Evolutionary conservation across 2,113 vertebrate genomes (phyloP).

Genomic region (Athene noctua): DNA sequence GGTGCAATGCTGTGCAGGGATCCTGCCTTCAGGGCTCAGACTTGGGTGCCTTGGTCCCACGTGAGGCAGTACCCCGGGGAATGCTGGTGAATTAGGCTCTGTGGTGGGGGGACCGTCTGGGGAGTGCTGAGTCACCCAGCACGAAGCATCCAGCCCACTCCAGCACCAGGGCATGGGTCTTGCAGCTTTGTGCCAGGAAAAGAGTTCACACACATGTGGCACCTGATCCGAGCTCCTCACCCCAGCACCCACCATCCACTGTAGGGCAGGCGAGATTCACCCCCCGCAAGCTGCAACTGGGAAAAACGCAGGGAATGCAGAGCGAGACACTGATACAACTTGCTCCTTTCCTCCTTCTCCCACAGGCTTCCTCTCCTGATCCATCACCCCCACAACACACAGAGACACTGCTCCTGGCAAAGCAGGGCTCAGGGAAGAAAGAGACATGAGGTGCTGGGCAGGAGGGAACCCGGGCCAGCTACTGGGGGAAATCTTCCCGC

Average conservation of each 20-base stretch:
- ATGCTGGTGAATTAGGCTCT: background rate
- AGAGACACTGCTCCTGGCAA: background rate
- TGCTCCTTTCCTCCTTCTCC: background rate
- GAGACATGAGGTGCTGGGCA: background rate
- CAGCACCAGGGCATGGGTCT: background rate
- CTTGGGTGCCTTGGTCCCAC: background rate
- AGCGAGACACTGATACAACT: background rate
- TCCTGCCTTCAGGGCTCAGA: background rate
- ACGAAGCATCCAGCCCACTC: background rate
- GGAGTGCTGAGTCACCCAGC: background rate
- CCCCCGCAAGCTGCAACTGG: background rate
- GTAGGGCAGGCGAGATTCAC: background rate
- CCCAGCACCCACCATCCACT: background rate
- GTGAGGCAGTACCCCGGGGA: background rate
- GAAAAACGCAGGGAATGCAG: background rate
- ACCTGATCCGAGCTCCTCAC: background rate
- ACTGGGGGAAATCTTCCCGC: background rate
- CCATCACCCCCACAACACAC: background rate
- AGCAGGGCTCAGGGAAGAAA: background rate
- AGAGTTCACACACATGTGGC: fast-evolving
- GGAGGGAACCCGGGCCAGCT: background rate
- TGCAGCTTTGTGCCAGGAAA: background rate
- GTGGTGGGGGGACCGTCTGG: background rate
- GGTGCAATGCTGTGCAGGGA: background rate
- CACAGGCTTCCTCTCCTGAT: background rate